Conservation (phyloP, 2,797 vertebrate species). For the Cuculus canorus region DNA sequence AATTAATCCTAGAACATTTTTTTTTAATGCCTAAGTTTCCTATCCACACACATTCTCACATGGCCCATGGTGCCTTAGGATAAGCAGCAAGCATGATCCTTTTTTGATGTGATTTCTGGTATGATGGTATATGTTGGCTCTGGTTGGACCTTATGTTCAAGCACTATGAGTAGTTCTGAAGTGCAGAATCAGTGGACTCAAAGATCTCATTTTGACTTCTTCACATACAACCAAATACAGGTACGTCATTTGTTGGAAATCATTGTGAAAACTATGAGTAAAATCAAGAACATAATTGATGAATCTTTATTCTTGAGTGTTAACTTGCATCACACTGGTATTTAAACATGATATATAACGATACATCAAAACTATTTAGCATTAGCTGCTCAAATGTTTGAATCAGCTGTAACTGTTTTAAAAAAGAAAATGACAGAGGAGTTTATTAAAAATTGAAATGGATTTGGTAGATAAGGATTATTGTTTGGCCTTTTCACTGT, state of each 20-base stretch:
- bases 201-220: neutral
- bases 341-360: neutral
- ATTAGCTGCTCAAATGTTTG: neutral
- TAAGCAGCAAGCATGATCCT: neutral
- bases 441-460: slow-evolving; percentile 15
- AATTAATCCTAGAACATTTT: neutral
- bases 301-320: neutral
- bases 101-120: neutral
- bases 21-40: neutral
- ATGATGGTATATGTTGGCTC: neutral
- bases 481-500: neutral
- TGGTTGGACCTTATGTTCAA: neutral
- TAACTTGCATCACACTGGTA: neutral
- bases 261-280: neutral
- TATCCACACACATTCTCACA: neutral
- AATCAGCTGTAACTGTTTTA: neutral
- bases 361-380: neutral
- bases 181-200: neutral
- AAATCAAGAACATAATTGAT: neutral
- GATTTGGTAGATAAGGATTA: neutral
- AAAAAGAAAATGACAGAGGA: neutral
- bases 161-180: neutral
- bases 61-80: neutral
- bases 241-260: neutral
- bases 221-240: neutral